These are phyloP conservation scores for Colletes latitarsis DNA, from an alignment of 1,140 invertebrate species.

Conservation along the genomic window DNA sequence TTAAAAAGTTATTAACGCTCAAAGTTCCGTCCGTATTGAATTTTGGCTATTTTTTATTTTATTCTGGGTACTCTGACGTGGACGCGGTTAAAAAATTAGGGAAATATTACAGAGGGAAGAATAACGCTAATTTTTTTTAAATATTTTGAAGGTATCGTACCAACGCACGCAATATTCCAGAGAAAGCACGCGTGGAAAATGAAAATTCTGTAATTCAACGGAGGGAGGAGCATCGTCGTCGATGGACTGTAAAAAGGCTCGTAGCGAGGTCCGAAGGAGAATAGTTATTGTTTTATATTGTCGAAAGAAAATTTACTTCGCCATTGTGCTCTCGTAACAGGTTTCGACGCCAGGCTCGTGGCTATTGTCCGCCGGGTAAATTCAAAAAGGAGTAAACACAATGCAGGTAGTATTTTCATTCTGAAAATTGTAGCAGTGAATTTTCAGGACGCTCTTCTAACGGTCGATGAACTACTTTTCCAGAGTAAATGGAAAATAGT, in stretches of 20 bases:
- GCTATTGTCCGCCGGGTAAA: conserved; percentile 27
- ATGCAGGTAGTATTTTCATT: background rate
- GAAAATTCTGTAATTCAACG: no score
- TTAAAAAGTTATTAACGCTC: no score
- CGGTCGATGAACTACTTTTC: background rate
- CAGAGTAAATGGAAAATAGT: background rate
- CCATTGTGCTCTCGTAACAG: conserved; percentile 33
- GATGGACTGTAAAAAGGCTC: conserved; percentile 6
- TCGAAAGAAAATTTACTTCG: conserved; percentile 43
- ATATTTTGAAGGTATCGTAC: no score
- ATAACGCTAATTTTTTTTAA: no score
- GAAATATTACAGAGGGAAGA: no score
- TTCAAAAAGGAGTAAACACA: background rate
- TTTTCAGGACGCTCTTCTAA: background rate
- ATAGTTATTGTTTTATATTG: conserved; percentile 55
- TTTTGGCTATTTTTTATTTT: no score
- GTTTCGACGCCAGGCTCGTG: background rate
- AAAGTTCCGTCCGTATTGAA: no score
- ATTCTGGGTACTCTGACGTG: no score
- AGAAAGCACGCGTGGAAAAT: no score
- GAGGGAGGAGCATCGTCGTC: background rate
- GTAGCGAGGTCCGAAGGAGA: conserved; percentile 16
- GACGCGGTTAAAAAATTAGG: no score
- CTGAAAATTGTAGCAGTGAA: background rate
- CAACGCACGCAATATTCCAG: no score